Evolutionary conservation across 2,888 invertebrate species (phyloP).

Genomic region (Himalopsyche tibetana): DNA sequence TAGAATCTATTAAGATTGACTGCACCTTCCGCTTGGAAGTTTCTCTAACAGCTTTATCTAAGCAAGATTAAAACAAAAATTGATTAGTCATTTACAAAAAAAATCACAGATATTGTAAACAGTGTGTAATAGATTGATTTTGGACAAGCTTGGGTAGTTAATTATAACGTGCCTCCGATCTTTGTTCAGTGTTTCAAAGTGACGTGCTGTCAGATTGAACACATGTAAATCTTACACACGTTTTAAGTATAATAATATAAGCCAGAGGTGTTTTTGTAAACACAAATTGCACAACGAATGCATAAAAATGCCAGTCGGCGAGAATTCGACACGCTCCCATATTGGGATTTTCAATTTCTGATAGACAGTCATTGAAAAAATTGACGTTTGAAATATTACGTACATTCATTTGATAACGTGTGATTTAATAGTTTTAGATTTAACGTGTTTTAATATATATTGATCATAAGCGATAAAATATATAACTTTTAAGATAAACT

Average conservation of each 20-base stretch:
- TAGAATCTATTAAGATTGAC: no score
- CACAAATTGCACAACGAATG: not conserved
- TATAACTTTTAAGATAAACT: no score
- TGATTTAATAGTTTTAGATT: no score
- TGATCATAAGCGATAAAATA: no score
- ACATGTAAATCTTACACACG: constrained; percentile 15
- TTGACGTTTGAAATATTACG: not conserved
- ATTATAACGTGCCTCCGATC: constrained; percentile 13
- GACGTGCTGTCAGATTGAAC: constrained; percentile 30
- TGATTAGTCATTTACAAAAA: no score
- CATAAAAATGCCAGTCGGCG: constrained; percentile 9
- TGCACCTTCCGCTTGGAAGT: no score
- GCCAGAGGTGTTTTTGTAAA: constrained; percentile 12
- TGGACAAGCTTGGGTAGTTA: constrained; percentile 12
- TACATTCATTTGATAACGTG: not conserved
- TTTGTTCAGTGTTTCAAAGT: constrained; percentile 19
- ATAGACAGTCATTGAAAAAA: not conserved
- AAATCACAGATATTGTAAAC: not conserved
- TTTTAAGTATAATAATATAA: constrained; percentile 2
- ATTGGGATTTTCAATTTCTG: constrained; percentile 9
- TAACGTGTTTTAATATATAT: no score
- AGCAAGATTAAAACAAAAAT: no score
- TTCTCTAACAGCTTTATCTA: no score
- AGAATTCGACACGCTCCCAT: not conserved
- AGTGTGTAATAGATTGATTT: not conserved